These are phyloP conservation scores for Enteromius unitaeniatus DNA, from an alignment of 2,797 vertebrate genomes.

Conservation along the genomic window DNA sequence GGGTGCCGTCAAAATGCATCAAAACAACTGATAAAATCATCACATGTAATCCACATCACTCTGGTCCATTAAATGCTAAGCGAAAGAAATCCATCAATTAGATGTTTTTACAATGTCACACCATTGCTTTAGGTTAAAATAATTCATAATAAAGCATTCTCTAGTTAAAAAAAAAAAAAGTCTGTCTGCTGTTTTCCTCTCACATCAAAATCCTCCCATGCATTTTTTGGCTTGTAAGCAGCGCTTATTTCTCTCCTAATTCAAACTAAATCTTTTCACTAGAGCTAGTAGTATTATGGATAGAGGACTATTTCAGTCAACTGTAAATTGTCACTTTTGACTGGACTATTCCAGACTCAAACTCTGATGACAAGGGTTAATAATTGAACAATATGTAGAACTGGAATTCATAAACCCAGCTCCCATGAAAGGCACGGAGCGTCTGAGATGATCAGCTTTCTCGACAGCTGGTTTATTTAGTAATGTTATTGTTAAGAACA, in stretches of 20 bases:
- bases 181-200: background rate
- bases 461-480: background rate
- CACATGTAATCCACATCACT: background rate
- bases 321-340: background rate
- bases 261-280: background rate
- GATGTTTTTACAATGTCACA: background rate
- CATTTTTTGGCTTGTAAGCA: background rate
- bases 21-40: background rate
- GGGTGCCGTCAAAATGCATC: background rate
- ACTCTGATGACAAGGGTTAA: background rate
- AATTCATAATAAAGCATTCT: no score
- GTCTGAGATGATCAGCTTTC: background rate
- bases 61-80: background rate
- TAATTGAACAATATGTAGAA: no score
- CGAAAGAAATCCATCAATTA: background rate
- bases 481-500: background rate
- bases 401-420: background rate
- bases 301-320: background rate
- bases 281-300: background rate
- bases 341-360: background rate
- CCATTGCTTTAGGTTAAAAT: background rate
- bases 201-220: background rate
- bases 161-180: background rate
- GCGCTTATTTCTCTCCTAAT: background rate
- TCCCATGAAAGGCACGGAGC: background rate